phyloP scores from a whole-genome alignment of 2,888 invertebrate species.

The Hirtodrosophila histrioides region DNA sequence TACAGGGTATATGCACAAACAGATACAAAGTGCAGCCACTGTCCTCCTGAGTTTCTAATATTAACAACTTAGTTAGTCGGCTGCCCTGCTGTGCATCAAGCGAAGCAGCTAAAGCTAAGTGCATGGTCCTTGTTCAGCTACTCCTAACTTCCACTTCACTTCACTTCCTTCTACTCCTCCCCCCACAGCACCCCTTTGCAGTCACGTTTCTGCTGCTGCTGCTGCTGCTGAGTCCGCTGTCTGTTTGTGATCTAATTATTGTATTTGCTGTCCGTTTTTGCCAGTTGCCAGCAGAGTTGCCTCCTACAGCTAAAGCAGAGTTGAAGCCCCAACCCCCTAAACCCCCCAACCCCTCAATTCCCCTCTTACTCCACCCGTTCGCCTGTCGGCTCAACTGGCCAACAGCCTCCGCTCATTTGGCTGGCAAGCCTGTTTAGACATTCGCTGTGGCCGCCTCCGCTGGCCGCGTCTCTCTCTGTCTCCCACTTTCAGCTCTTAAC shows the following conservation, averaged over 20 bases:
- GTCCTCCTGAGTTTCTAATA: conserved; percentile 31
- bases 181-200: conserved; percentile 15
- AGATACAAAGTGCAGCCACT: conserved; percentile 15
- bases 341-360: too few species aligned
- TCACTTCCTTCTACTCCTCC: conserved; percentile 25
- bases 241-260: conserved; percentile 76
- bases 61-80: conserved; percentile 57
- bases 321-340: conserved; percentile 1
- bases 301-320: conserved; percentile 50
- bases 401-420: conserved; percentile 61
- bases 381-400: conserved; percentile 32
- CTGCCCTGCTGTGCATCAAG: conserved; percentile 30
- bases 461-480: conserved; percentile 31
- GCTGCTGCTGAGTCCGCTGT: conserved; percentile 51
- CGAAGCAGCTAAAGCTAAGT: conserved; percentile 38
- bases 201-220: conserved; percentile 55
- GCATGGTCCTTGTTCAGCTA: conserved; percentile 27
- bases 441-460: conserved; percentile 50
- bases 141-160: conserved; percentile 42
- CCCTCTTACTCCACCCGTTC: conserved; percentile 1
- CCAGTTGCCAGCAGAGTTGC: conserved; percentile 51
- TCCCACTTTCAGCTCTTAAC: conserved; percentile 1
- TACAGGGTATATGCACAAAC: conserved; percentile 6
- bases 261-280: conserved; percentile 74
- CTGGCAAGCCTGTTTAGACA: conserved; percentile 66